Percentiles rank a stretch among this genome's conserved stretches.
These are phyloP conservation scores for Gallinago paraguaiae DNA, from an alignment of 2,113 vertebrate species.

Conservation along the genomic window DNA sequence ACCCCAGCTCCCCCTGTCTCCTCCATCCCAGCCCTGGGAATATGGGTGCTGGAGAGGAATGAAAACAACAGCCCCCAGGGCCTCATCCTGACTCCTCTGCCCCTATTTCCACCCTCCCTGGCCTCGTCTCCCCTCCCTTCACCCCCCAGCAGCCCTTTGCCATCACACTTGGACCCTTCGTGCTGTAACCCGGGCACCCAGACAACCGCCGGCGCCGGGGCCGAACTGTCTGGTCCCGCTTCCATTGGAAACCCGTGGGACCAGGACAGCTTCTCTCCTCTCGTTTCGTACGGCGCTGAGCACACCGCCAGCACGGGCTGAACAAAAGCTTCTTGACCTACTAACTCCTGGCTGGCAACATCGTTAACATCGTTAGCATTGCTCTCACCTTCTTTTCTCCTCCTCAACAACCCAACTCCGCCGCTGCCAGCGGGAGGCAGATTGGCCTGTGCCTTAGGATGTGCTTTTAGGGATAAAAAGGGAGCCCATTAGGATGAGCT, in stretches of 20 bases:
- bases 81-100: neutral
- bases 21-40: neutral
- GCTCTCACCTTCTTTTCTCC: conserved; percentile 32
- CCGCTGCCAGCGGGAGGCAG: neutral
- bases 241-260: neutral
- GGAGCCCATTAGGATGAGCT: conserved; percentile 34
- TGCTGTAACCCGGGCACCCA: neutral
- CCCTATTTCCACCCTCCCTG: neutral
- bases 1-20: neutral
- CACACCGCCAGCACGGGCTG: neutral
- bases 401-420: neutral
- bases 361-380: conserved; percentile 14
- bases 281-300: neutral
- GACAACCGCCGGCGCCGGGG: neutral
- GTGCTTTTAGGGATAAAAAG: conserved; percentile 10
- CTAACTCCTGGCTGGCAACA: conserved; percentile 37
- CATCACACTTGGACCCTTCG: neutral
- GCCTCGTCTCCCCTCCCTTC: neutral
- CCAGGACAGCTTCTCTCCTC: conserved; percentile 47
- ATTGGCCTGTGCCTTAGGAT: conserved; percentile 19
- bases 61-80: fast-evolving
- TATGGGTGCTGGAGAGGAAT: fast-evolving
- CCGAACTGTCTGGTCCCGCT: neutral
- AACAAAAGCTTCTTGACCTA: conserved; percentile 68
- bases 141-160: fast-evolving